Percentiles rank a stretch among this genome's conserved stretches.
These are phyloP conservation scores for Xenus cinereus DNA, from an alignment of 2,113 vertebrate genomes.

Conservation along the genomic window DNA sequence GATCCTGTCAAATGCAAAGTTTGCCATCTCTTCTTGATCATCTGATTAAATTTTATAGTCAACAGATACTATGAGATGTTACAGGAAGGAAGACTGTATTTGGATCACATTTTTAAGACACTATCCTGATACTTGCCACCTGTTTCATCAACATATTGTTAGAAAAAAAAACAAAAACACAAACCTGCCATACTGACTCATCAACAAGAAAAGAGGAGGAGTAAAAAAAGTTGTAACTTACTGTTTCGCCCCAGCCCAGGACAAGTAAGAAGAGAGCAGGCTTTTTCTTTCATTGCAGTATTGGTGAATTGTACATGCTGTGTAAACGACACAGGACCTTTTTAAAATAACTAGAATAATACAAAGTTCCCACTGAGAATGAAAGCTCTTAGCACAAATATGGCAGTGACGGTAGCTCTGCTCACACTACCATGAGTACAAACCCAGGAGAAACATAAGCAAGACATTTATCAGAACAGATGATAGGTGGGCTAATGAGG, in stretches of 20 bases:
- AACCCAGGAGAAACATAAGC: not conserved
- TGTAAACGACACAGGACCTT: not conserved
- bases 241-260: not conserved
- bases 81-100: not conserved
- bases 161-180: not conserved
- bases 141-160: not conserved
- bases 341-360: not conserved
- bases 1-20: slow-evolving; percentile 5
- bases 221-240: not conserved
- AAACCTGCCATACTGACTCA: not conserved
- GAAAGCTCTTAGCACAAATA: not conserved
- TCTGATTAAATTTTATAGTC: not conserved
- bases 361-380: not conserved
- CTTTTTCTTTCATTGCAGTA: not conserved
- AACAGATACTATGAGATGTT: not conserved
- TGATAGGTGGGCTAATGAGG: not conserved
- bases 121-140: not conserved
- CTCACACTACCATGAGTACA: not conserved
- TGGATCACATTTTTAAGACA: not conserved
- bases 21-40: slow-evolving; percentile 26
- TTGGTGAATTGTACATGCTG: not conserved
- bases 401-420: not conserved
- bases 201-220: not conserved
- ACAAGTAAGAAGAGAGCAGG: not conserved
- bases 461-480: not conserved